phyloP scores from a whole-genome alignment of 1,140 invertebrate species.

The Drosophila nannoptera region DNA sequence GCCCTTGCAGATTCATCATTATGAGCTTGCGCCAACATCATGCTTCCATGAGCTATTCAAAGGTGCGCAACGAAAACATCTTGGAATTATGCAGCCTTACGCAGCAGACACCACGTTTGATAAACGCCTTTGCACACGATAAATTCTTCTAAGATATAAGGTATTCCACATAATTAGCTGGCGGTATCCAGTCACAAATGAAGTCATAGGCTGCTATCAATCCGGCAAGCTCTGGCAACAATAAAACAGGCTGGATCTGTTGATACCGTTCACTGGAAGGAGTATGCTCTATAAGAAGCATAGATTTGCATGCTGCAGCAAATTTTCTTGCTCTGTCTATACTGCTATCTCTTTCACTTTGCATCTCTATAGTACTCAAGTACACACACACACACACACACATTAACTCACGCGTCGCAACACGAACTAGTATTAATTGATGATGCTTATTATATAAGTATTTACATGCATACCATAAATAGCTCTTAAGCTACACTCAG shows the following conservation, averaged over 20 bases:
- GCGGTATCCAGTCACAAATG: conserved; percentile 14
- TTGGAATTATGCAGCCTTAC: conserved; percentile 70
- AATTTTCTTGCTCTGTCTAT: neutral
- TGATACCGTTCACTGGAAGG: neutral
- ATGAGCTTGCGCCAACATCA: conserved; percentile 53
- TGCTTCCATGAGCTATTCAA: conserved; percentile 61
- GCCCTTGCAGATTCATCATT: conserved; percentile 58
- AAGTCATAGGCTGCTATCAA: neutral
- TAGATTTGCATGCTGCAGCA: conserved; percentile 1
- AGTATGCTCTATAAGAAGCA: neutral
- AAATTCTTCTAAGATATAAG: conserved; percentile 50
- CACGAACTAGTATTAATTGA: conserved; percentile 2
- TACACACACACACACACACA: neutral
- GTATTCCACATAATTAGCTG: neutral
- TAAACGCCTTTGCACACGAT: conserved; percentile 57
- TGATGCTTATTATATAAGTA: conserved; percentile 16
- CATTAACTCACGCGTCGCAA: neutral
- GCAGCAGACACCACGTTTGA: conserved; percentile 60
- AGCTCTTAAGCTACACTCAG: conserved; percentile 21
- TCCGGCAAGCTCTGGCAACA: neutral
- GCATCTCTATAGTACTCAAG: neutral
- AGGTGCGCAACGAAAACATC: conserved; percentile 56
- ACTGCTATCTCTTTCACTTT: neutral
- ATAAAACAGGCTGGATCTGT: conserved; percentile 7
- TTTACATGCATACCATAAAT: conserved; percentile 16